Base-by-base conservation (phyloP, 2,113 vertebrate genomes). In the Actenoides hombroni region DNA sequence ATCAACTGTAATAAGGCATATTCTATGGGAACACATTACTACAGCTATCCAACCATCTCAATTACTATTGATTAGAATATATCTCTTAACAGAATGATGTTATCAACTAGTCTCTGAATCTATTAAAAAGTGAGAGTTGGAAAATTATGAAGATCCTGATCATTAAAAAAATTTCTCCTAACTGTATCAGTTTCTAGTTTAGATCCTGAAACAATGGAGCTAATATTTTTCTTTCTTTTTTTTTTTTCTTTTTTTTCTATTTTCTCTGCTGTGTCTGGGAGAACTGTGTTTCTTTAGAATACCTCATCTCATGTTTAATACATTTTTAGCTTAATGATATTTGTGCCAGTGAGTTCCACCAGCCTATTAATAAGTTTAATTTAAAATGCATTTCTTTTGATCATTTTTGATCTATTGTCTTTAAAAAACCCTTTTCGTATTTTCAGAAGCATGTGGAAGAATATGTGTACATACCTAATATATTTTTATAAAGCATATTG, bases 61-160 rank as follows among this genome's bases (percentile, higher is more conserved):
- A 69, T 73, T 93, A 68, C 54, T 94, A 73, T 71, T 94, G 85
- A 90, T 94, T 88, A 88, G 39, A 83, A 87, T 57, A 49, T 46
- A 64, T 51, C 33, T 69, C 67, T 90, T 90, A 93, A 64, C 4
- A 71, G 25, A 79, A 63, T 80, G 46, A 64, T 69, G 17, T 63
- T 95, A 61, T 37, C 12, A 78, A 70, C 18, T 59, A 63, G 35
- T 63, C 14, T 84, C 37, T 54, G 54, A 74, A 91, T 89, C 49
- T 92, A 54, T 75, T 86, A 51, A 64, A 87, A 68, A 80, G 12
- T 33, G 23, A 74, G 29, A 77, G 16, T 19, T 89, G 25, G 53
- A 93, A 93, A 91, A 82, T 85, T 71, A 56, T 54, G 19, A 86
- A 81, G 40, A 77, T 61, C 11, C 4, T 59, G 25, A 65, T 77